Evolutionary conservation across 2,113 vertebrate genomes (phyloP).

Genomic region (Serranochromis macrocephalus): DNA sequence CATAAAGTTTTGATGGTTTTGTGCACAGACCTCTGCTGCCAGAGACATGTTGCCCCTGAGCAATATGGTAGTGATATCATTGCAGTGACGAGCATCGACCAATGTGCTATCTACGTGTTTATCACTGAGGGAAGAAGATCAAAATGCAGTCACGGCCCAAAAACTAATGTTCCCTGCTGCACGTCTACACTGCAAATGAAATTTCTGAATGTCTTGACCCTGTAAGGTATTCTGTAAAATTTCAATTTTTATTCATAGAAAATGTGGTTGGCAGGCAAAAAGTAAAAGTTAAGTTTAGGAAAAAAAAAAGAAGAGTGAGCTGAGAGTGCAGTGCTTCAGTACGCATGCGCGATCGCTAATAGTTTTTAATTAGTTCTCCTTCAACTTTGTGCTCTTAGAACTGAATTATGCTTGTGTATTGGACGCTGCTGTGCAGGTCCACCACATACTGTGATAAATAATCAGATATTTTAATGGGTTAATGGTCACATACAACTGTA

Average conservation of each 20-base stretch:
- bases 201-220: not conserved
- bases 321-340: not conserved
- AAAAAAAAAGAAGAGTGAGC: not conserved
- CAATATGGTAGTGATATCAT: not conserved
- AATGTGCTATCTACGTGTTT: not conserved
- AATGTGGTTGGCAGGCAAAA: not conserved
- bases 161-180: not conserved
- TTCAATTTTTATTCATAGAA: not conserved
- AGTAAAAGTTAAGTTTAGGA: not conserved
- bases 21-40: not conserved
- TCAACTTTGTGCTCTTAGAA: not conserved
- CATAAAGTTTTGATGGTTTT: not conserved
- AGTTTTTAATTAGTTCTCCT: not conserved
- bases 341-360: not conserved
- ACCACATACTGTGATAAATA: not conserved
- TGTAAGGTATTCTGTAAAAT: not conserved
- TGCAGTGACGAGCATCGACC: not conserved
- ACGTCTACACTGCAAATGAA: not conserved
- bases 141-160: not conserved
- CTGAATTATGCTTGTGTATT: not conserved
- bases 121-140: fast-evolving
- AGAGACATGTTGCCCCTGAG: not conserved
- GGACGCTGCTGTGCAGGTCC: not conserved
- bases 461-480: not conserved
- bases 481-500: not conserved